Base-by-base conservation (phyloP, 2,113 vertebrate genomes). In the Gymnorhina tibicen region DNA sequence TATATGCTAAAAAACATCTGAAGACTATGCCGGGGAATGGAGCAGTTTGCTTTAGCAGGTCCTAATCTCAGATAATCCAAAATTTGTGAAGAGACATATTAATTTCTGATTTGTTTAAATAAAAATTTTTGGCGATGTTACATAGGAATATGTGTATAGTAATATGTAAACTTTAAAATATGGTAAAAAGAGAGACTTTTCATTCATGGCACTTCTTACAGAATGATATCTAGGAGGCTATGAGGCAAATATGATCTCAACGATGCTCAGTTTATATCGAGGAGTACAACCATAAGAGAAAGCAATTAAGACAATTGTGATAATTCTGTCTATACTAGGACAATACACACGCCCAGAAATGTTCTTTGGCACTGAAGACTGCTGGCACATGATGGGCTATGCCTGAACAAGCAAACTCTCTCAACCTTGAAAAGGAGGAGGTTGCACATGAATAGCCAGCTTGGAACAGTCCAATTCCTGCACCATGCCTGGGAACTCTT, bases 381-480 rank as follows among this genome's bases (percentile, higher is more conserved):
- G 10, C 67, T 92, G 83, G 91, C 79, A 92, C 58, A 69, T 27
- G 72, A 56, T 11, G n/a, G 44, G 13, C 44, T 62, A 22, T 52
- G 75, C 55, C 32, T 92, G 53, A 90, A 30, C 18, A 85, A 85
- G 53, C 27, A 88, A 85, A 86, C 41, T 73, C 67, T 67, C 28
- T 72, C 75, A 86, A 7, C 59, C 63, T 69, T 76, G 63, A 94
- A 85, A 95, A 94, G 69, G 60, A 95, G 79, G 75, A 96, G 44
- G 46, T 10, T 91, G 85, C 17, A 76, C 27, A 55, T 9, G 60
- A 87, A 63, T 15, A 52, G 19, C 27, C 67, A 85, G 26, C 37
- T 53, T 86, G 44, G 30, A 92, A 76, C 32, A 69, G 41, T 19
- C 24, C 46, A 83, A 18, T 24, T 88, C 53, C 49, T 76, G 30